phyloP scores from a whole-genome alignment of 2,888 invertebrate species.

The Philereme vetulata region DNA sequence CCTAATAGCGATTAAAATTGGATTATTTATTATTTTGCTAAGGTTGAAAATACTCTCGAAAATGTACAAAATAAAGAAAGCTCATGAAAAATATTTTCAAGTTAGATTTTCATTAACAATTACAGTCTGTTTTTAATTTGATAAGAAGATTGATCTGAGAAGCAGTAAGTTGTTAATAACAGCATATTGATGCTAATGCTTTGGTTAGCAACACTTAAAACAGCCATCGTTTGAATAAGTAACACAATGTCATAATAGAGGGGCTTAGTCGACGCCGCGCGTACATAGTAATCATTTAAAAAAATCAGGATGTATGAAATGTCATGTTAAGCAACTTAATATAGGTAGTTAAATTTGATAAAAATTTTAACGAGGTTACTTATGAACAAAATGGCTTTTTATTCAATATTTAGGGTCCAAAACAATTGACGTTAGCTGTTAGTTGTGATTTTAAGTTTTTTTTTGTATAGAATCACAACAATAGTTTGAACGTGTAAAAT shows the following conservation, averaged over 20 bases:
- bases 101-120: too few relatives aligned
- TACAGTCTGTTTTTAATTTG: too few relatives aligned
- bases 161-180: too few relatives aligned
- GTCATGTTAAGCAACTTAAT: conserved; percentile 67
- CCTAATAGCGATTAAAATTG: too few relatives aligned
- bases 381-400: conserved; percentile 80
- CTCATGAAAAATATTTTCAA: too few relatives aligned
- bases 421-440: conserved; percentile 64
- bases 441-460: conserved; percentile 55
- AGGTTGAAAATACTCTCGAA: too few relatives aligned
- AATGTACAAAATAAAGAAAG: too few relatives aligned
- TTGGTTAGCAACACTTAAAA: too few relatives aligned
- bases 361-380: conserved; percentile 78
- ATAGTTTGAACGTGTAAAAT: conserved; percentile 36
- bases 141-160: too few relatives aligned
- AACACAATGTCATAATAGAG: conserved; percentile 20
- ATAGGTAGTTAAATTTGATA: conserved; percentile 81
- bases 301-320: conserved; percentile 64
- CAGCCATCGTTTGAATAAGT: too few relatives aligned
- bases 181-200: too few relatives aligned
- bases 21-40: too few relatives aligned
- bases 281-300: conserved; percentile 60
- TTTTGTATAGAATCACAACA: conserved; percentile 45
- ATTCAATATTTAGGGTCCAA: conserved; percentile 81
- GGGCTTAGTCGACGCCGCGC: conserved; percentile 69